Conservation (phyloP, 2,888 invertebrate genomes). For the Tenthredo notha region DNA sequence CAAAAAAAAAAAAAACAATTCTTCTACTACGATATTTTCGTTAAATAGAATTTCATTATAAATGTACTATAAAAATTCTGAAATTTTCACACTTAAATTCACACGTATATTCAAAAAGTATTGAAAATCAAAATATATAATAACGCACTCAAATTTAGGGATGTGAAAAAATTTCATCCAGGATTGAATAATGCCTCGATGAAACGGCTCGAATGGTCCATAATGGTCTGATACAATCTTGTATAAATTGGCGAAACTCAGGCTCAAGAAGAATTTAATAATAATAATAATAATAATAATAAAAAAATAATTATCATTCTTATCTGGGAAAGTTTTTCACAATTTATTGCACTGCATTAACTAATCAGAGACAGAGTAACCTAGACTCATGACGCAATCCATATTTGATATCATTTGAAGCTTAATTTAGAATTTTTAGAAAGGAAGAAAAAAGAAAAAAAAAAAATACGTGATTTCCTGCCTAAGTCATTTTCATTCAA, state of each 20-base stretch:
- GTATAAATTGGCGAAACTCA: background rate
- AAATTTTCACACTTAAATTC: background rate
- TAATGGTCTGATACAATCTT: background rate
- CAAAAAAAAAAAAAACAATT: too few species aligned
- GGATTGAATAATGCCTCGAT: background rate
- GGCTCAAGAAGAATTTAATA: background rate
- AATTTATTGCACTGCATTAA: conserved; percentile 23
- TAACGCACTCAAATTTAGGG: background rate
- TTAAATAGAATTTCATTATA: too few species aligned
- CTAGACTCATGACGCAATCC: background rate
- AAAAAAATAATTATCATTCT: conserved; percentile 31
- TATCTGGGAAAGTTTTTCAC: background rate
- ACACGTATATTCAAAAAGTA: background rate
- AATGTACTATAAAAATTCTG: background rate
- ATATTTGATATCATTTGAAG: background rate
- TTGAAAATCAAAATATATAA: too few species aligned
- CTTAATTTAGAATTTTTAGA: background rate
- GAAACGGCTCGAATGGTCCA: background rate
- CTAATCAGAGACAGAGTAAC: background rate
- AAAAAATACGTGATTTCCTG: too few species aligned
- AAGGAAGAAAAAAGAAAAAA: too few species aligned
- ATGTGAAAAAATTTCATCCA: background rate
- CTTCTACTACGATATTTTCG: background rate
- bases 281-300: too few species aligned
- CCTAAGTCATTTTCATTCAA: background rate